Percentiles rank a stretch among this genome's conserved stretches.
Evolutionary conservation across 2,797 vertebrate genomes (phyloP).

Genomic region (Ciconia nigra): DNA sequence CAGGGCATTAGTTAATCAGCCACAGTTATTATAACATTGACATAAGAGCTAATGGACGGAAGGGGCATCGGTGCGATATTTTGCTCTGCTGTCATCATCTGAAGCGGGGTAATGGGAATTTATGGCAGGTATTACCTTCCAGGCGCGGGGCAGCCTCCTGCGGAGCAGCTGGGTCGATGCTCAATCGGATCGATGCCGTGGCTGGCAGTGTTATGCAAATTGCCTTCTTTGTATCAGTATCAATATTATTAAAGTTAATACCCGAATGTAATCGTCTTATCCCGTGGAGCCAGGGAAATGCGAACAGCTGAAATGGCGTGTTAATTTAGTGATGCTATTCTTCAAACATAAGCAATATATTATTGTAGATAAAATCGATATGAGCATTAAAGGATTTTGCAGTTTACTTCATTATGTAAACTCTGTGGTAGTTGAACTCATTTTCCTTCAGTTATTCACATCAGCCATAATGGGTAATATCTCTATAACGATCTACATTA

Average conservation of each 20-base stretch:
- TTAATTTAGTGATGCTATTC: constrained; percentile 31
- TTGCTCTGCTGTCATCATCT: background rate
- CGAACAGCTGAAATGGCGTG: background rate
- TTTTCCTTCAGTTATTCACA: constrained; percentile 65
- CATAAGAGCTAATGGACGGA: background rate
- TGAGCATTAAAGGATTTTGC: constrained; percentile 50
- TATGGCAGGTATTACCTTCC: background rate
- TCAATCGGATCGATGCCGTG: background rate
- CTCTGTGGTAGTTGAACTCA: constrained; percentile 46
- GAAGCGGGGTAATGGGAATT: background rate
- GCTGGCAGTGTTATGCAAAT: constrained; percentile 16
- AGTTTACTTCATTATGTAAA: constrained; percentile 70
- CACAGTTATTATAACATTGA: background rate
- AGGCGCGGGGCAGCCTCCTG: background rate
- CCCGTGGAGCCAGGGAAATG: background rate
- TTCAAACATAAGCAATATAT: constrained; percentile 13
- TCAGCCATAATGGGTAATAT: constrained; percentile 47
- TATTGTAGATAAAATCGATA: constrained; percentile 64
- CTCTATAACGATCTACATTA: constrained; percentile 61
- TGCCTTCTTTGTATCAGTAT: background rate
- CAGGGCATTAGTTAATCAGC: background rate
- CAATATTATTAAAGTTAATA: constrained; percentile 30
- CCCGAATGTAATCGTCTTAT: background rate
- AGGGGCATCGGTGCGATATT: background rate
- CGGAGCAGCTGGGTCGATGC: constrained; percentile 1